Evolutionary conservation across 1,140 invertebrate genomes (phyloP), one percentile per base, ranked within the genome.

Genomic region (Lanistes nyassanus): DNA sequence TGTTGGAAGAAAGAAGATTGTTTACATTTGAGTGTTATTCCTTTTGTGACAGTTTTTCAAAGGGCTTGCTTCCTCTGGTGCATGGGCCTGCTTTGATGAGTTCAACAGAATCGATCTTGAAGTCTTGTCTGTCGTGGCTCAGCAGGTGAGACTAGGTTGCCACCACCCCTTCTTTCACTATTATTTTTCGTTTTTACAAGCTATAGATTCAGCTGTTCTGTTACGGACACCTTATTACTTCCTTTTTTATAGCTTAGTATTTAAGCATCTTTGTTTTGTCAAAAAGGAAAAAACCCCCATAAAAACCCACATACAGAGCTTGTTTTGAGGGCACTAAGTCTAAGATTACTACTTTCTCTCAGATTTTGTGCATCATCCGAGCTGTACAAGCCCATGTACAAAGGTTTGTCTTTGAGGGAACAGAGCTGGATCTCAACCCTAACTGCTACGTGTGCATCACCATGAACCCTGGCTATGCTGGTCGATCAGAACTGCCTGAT

Each of bases 301-400:
- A 60, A 29, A 60, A 23, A 29, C n/a, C 23, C 31, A 60, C n/a
- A 60, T 1, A 26, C 9, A 26, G 9, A 60, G 9, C 0, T 60
- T 60, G 58, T 60, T 5, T 3, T 60, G 1, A 60, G 9, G 23
- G 31, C n/a, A 60, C 42, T 47, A 47, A 47, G 9, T 47, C 42
- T 47, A 16, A 47, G 42, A 6, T 47, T 9, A 47, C 19, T 9
- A 23, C 65, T 55, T 64, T 67, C 39, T 55, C 37, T 51, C 94
- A 97, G 89, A 90, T 90, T 75, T 81, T 90, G 65, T 89, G 87
- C 76, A 90, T 90, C 70, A 90, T 90, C 58, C 83, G 88, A 75
- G 89, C 89, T 62, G 86, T 90, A 3, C 88, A 88, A 78, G 81
- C 39, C n/a, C 78, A 89, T 31, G 79, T 87, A 26, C 85, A 88